Evolutionary conservation across 2,888 invertebrate species (phyloP).

Genomic region (Ormyrus pomaceus): DNA sequence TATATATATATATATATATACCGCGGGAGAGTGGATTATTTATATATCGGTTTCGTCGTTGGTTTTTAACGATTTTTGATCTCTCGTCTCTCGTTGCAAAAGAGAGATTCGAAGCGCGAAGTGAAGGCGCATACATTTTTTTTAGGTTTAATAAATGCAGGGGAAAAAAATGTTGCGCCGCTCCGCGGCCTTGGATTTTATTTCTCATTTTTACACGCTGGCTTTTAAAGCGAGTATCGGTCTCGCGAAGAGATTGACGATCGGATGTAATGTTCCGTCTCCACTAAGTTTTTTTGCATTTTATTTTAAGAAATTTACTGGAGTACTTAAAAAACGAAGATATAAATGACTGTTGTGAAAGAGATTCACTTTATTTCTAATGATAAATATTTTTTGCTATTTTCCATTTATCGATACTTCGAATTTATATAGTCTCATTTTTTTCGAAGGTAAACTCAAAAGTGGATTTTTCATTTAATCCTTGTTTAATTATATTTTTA

Average conservation of each 20-base stretch:
- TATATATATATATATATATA: too few species aligned
- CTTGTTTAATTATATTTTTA: too few species aligned
- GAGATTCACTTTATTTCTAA: too few species aligned
- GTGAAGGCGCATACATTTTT: neutral
- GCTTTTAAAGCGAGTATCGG: slow-evolving; percentile 1
- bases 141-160: slow-evolving; percentile 1
- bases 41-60: neutral
- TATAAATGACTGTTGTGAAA: too few species aligned
- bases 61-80: neutral
- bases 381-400: too few species aligned
- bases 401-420: too few species aligned
- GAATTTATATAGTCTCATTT: too few species aligned
- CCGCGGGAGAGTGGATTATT: too few species aligned
- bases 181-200: slow-evolving; percentile 17
- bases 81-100: neutral
- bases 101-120: neutral
- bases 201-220: neutral
- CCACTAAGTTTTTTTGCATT: neutral
- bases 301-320: too few species aligned
- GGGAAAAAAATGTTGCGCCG: neutral
- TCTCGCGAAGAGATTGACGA: neutral
- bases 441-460: too few species aligned
- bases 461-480: too few species aligned
- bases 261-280: neutral
- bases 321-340: too few species aligned